A percentile compares a stretch with the other conserved stretches of the same genome.
Evolutionary conservation across 2,797 vertebrate species (phyloP).

Genomic region (Squalus acanthias): DNA sequence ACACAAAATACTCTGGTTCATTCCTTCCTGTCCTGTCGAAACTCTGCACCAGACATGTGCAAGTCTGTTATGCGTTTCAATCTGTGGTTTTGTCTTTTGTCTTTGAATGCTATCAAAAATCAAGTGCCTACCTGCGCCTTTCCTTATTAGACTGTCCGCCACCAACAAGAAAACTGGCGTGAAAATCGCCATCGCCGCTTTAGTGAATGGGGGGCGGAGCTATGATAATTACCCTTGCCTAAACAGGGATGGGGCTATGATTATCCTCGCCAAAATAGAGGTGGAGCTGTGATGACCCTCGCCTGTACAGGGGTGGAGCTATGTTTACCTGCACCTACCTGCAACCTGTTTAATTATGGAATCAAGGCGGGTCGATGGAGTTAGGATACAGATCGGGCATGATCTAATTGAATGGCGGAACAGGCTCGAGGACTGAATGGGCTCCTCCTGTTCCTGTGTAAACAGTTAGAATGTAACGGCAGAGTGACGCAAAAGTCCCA

Average conservation of each 20-base stretch:
- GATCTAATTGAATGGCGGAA: not conserved
- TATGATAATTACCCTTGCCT: not conserved
- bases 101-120: not conserved
- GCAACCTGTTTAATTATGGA: not conserved
- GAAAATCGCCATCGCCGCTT: not conserved
- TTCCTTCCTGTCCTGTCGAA: not conserved
- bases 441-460: not conserved
- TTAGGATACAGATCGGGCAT: not conserved
- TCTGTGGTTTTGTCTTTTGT: not conserved
- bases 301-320: too few species aligned
- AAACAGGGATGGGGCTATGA: not conserved
- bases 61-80: not conserved
- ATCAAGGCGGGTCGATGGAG: not conserved
- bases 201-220: not conserved
- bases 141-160: too few species aligned
- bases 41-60: not conserved
- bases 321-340: not conserved
- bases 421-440: not conserved
- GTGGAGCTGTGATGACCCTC: too few species aligned
- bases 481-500: not conserved
- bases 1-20: not conserved
- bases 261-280: not conserved
- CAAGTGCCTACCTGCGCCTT: not conserved
- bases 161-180: not conserved
- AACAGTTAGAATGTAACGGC: not conserved